phyloP scores from a whole-genome alignment of 2,113 vertebrate species.

The Hymenochirus boettgeri region DNA sequence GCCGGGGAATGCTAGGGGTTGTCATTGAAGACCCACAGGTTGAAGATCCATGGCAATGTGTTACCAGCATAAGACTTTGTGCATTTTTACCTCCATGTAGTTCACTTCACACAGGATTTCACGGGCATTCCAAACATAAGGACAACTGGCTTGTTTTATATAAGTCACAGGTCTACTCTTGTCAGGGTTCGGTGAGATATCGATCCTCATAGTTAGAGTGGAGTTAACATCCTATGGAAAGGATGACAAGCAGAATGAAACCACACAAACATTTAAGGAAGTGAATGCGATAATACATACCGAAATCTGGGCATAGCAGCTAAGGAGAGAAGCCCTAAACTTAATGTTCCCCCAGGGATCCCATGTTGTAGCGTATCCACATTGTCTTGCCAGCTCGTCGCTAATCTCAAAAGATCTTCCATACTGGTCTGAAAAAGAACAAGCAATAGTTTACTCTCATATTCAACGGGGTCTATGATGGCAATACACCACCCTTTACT shows the following conservation, averaged over 20 bases:
- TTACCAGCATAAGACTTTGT: too few species aligned
- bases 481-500: too few species aligned
- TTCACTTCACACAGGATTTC: conserved; percentile 52
- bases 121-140: conserved; percentile 20
- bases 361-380: conserved; percentile 45
- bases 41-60: too few species aligned
- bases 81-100: conserved; percentile 54
- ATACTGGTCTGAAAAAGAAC: conserved; percentile 48
- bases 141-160: conserved; percentile 46
- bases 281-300: conserved; percentile 31
- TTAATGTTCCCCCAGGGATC: conserved; percentile 28
- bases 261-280: too few species aligned
- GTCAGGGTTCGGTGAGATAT: conserved; percentile 20
- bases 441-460: too few species aligned
- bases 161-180: conserved; percentile 35
- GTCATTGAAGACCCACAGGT: too few species aligned
- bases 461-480: too few species aligned
- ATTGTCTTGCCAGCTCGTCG: conserved; percentile 43
- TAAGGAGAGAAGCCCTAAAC: conserved; percentile 47
- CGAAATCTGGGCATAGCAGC: conserved; percentile 45
- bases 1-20: too few species aligned
- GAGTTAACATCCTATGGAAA: conserved; percentile 48
- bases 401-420: conserved; percentile 43
- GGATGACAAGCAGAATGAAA: neutral
- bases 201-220: conserved; percentile 36